Evolutionary conservation across 2,888 invertebrate genomes (phyloP), one percentile per base, ranked within the genome.

Genomic region (Agrochola lota): DNA sequence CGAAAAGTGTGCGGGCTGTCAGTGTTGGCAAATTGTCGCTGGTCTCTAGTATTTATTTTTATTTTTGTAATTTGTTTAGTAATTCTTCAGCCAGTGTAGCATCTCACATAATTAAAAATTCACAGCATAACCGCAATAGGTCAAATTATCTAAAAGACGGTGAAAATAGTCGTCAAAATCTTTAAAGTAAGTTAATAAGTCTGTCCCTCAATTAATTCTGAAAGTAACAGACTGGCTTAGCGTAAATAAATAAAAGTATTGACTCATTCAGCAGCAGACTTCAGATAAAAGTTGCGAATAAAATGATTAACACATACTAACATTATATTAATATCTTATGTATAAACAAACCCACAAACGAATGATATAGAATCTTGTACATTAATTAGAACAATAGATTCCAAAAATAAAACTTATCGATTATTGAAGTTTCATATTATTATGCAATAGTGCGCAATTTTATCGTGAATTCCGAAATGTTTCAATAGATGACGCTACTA

Each of bases 391-490:
- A 9, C n/a, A 63, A 71, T 40, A 57, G 23, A 64, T 43, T 30
- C 12, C 15, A 80, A 59, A 59, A 64, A 59, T 72, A 72, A 66
- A 72, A 20, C 17, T 26, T 35, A 62, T 15, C 20, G 43, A 57
- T 30, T 49, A 77, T 7, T 15, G 7, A 26, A 30, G 46, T 78
- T 70, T 62, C 69, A 9, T 52, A 78, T 43, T 17, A 64, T 52
- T 83, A 52, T 9, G 78, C 66, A 81, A 78, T 83, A 66, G 52
- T 78, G 69, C 40, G 35, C 40, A 77, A 72, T 46, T 30, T 15
- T 20, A 15, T 59, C 6, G 1, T 4, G 11, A 82, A 62, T 71
- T 63, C n/a, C 0, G 43, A 84, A 86, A 87, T 79, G 85, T n/a
- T 17, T 43, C 17, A 23, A 68, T 52, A 80, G 81, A 80, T 81